Percentiles rank a stretch among this genome's conserved stretches.
Conservation (phyloP, 2,797 vertebrate species). For the Euthynnus affinis region DNA sequence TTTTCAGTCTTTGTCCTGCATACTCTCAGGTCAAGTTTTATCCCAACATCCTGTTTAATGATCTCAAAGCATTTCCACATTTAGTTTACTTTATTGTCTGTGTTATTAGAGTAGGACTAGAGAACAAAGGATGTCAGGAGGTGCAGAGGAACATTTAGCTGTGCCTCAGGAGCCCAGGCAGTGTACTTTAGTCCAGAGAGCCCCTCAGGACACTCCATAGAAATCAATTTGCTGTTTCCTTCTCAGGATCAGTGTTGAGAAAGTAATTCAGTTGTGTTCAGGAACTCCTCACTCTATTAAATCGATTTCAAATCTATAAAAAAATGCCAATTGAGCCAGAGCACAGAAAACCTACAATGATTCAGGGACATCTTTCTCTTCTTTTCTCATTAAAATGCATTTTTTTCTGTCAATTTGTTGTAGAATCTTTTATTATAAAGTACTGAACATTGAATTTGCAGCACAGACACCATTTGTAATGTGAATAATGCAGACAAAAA, state of each 20-base stretch:
- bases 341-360: slow-evolving; percentile 42
- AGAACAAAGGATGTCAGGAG: slow-evolving; percentile 19
- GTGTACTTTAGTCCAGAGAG: slow-evolving; percentile 43
- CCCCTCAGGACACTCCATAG: slow-evolving; percentile 53
- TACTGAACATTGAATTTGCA: slow-evolving; percentile 5
- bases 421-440: background rate
- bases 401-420: slow-evolving; percentile 20
- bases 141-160: slow-evolving; percentile 32
- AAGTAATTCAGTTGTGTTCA: slow-evolving; percentile 75
- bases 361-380: slow-evolving; percentile 13
- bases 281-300: slow-evolving; percentile 74
- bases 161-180: slow-evolving; percentile 16
- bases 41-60: background rate
- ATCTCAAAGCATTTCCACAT: slow-evolving; percentile 4
- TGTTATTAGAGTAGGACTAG: background rate
- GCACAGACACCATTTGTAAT: background rate
- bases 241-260: slow-evolving; percentile 59
- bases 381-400: slow-evolving; percentile 26
- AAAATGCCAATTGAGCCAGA: slow-evolving; percentile 53
- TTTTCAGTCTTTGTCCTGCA: slow-evolving; percentile 1
- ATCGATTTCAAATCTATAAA: slow-evolving; percentile 67
- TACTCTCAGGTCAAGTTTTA: background rate
- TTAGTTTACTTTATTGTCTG: background rate
- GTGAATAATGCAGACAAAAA: background rate
- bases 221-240: slow-evolving; percentile 74